phyloP scores from a whole-genome alignment of 2,888 invertebrate species.

The Machimus atricapillus region DNA sequence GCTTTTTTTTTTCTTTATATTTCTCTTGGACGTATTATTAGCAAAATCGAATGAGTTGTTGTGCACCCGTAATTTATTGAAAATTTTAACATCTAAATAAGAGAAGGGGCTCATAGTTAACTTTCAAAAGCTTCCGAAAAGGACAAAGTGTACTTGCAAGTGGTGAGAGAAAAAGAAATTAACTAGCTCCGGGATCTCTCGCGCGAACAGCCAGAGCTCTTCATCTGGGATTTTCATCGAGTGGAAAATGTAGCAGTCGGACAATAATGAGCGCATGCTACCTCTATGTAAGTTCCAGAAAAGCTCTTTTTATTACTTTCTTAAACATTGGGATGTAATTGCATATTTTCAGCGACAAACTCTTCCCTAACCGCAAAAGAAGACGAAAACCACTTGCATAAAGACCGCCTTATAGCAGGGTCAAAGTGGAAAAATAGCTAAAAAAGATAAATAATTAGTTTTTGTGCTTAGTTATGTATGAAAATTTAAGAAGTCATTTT shows the following conservation, averaged over 20 bases:
- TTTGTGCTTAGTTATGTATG: neutral
- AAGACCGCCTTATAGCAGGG: neutral
- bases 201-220: conserved; percentile 10
- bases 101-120: neutral
- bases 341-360: neutral
- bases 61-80: neutral
- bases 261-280: conserved; percentile 54
- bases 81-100: neutral
- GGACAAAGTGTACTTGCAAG: neutral
- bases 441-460: neutral
- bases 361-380: neutral
- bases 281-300: conserved; percentile 51
- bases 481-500: neutral
- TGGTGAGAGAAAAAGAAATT: neutral
- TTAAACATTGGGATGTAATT: neutral
- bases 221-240: conserved; percentile 42
- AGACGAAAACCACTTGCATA: neutral
- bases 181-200: neutral
- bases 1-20: neutral
- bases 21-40: neutral
- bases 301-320: conserved; percentile 16
- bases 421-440: neutral
- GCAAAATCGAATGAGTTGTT: neutral
- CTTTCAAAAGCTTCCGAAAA: neutral
- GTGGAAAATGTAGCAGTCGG: conserved; percentile 53